Evolutionary conservation across 2,888 invertebrate genomes (phyloP).

Genomic region (Drosophila rellima): DNA sequence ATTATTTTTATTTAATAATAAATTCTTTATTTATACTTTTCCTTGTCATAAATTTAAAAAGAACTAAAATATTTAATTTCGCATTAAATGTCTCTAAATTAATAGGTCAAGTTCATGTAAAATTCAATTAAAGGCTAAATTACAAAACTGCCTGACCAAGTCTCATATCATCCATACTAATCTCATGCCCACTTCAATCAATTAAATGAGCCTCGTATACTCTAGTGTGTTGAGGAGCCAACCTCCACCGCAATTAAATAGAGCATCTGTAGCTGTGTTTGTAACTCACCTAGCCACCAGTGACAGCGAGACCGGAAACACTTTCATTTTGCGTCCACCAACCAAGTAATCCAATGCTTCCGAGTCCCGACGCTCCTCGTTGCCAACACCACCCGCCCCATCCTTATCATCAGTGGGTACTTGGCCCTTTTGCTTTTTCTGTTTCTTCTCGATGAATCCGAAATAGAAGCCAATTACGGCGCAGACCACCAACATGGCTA

Average conservation of each 20-base stretch:
- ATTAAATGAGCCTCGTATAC: constrained; percentile 51
- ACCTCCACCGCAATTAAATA: constrained; percentile 47
- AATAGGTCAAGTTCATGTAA: constrained; percentile 48
- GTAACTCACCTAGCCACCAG: constrained; percentile 91
- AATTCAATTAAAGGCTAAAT: constrained; percentile 48
- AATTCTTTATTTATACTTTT: too few relatives aligned
- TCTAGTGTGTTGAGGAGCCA: constrained; percentile 16
- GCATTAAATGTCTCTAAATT: constrained; percentile 27
- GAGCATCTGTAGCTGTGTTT: constrained; percentile 15
- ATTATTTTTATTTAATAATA: too few relatives aligned
- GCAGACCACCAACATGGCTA: constrained; percentile 91
- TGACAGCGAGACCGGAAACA: constrained; percentile 93
- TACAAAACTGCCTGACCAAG: constrained; percentile 35
- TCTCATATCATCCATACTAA: constrained; percentile 18
- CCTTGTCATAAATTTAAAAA: too few relatives aligned
- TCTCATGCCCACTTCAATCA: constrained; percentile 34
- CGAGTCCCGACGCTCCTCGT: constrained; percentile 78
- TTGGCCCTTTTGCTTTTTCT: constrained; percentile 56
- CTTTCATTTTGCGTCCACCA: constrained; percentile 93
- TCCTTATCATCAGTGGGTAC: constrained; percentile 55
- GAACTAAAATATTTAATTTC: too few relatives aligned
- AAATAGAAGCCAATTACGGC: constrained; percentile 93
- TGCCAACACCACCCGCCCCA: constrained; percentile 54
- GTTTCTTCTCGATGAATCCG: constrained; percentile 90
- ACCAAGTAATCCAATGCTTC: constrained; percentile 90